phyloP scores from a whole-genome alignment of 64 coral and sea anemone species.

The Dendronephthya gigantea region DNA sequence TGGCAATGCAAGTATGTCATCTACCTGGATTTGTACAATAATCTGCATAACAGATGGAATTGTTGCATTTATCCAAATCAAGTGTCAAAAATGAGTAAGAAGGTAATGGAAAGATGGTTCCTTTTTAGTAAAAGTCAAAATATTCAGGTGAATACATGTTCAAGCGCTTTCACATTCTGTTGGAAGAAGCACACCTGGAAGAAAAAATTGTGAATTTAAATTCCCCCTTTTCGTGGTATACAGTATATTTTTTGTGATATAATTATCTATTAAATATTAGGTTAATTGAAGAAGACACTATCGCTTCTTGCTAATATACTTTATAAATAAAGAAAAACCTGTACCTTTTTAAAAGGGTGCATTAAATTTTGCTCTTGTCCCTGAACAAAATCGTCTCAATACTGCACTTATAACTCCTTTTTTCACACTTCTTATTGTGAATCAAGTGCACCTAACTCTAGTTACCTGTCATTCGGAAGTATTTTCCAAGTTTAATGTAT shows the following conservation, averaged over 20 bases:
- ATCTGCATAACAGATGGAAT: not conserved
- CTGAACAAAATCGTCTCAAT: too few species aligned
- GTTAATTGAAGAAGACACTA: too few species aligned
- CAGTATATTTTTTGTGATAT: too few species aligned
- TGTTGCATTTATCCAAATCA: constrained; percentile 1
- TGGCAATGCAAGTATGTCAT: not conserved
- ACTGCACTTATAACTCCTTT: too few species aligned
- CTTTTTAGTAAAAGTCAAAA: not conserved
- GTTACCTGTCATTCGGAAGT: not conserved
- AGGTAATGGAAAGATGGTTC: not conserved
- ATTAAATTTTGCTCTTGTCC: too few species aligned
- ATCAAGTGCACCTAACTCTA: not conserved
- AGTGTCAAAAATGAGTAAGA: not conserved
- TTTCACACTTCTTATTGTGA: too few species aligned
- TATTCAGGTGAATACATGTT: not conserved
- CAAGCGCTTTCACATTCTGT: not conserved
- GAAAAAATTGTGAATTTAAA: not conserved
- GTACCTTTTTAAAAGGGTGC: too few species aligned
- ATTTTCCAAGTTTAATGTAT: not conserved
- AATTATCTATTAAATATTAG: too few species aligned
- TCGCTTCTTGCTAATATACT: too few species aligned
- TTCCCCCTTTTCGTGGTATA: not conserved
- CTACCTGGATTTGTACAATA: not conserved
- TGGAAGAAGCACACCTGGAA: not conserved
- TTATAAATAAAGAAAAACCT: too few species aligned